Evolutionary conservation across 23 tunicate genomes (phyloP), one percentile per base, ranked within the genome.

Genomic region (Diplosoma virens): DNA sequence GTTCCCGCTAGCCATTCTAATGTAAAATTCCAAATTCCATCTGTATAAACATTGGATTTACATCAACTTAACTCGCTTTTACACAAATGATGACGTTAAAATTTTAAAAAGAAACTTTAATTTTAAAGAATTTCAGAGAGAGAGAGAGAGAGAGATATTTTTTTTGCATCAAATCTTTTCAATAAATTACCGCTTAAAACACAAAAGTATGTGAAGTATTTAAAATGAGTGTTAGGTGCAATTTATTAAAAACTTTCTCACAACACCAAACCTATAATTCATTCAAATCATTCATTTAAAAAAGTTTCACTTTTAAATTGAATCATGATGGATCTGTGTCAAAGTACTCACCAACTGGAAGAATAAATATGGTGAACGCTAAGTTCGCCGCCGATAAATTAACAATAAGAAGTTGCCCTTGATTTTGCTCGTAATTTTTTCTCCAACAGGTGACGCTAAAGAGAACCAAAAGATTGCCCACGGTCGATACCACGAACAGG

Each of bases 1-100:
- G 79, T 90, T 2, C 96, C 96, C 11, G 79, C 89, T 20, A 68
- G 56, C 96, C 96, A 89, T 66, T 89, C 59, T 31, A 78, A n/a
- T 0, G 96, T 89, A 34, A 66, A 37, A 28, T 90, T 59, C 97
- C 97, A 90, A 24, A 90, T 79, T 0, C 85, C 97, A 58, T 90
- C 97, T 90, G 79, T 30, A 76, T n/a, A n/a, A n/a, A n/a, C n/a
- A n/a, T n/a, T n/a, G n/a, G n/a, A n/a, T n/a, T n/a, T n/a, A n/a
- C n/a, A n/a, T n/a, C n/a, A n/a, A n/a, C n/a, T n/a, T n/a, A n/a
- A n/a, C n/a, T n/a, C n/a, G n/a, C n/a, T n/a, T n/a, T n/a, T n/a
- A n/a, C n/a, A n/a, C n/a, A n/a, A n/a, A n/a, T n/a, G n/a, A 45
- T 45, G 11, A 11, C 16, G 52, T 45, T 16, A 45, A 45, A 45